Percentiles rank a stretch among this genome's conserved stretches.
Evolutionary conservation across 2,888 invertebrate genomes (phyloP).

Genomic region (Idaea dimidiata): DNA sequence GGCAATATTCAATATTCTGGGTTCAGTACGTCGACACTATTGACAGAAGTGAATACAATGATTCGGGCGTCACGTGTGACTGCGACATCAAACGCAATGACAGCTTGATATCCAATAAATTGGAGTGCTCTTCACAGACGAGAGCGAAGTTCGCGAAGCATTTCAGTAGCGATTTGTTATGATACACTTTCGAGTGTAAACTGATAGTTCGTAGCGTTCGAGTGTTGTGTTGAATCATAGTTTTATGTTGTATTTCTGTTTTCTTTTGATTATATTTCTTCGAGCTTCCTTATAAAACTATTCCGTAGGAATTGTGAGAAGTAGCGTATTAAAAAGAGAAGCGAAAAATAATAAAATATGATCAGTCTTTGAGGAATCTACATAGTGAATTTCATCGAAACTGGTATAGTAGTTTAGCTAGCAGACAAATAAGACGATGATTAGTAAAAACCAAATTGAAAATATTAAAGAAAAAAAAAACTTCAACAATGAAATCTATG

Average conservation of each 20-base stretch:
- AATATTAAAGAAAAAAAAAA: too few species aligned
- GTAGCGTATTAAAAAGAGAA: too few species aligned
- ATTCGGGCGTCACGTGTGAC: conserved; percentile 26
- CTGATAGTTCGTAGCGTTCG: background rate
- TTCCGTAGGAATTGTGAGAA: too few species aligned
- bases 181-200: conserved; percentile 6
- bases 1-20: conserved; percentile 15
- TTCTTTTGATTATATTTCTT: too few species aligned
- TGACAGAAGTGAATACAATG: conserved; percentile 35
- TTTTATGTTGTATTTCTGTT: background rate
- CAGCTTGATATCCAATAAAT: conserved; percentile 49
- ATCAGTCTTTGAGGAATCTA: too few species aligned
- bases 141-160: conserved; percentile 2
- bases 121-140: conserved; percentile 30
- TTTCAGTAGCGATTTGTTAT: conserved; percentile 4
- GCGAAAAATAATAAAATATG: too few species aligned
- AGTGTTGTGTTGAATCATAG: background rate
- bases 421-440: too few species aligned
- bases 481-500: too few species aligned
- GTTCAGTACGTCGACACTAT: conserved; percentile 25
- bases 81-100: conserved; percentile 44
- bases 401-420: too few species aligned
- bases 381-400: too few species aligned
- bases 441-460: too few species aligned
- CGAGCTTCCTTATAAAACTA: too few species aligned